Evolutionary conservation across 2,797 vertebrate genomes (phyloP), one percentile per base, ranked within the genome.

Genomic region (Craterocephalus amniculus): DNA sequence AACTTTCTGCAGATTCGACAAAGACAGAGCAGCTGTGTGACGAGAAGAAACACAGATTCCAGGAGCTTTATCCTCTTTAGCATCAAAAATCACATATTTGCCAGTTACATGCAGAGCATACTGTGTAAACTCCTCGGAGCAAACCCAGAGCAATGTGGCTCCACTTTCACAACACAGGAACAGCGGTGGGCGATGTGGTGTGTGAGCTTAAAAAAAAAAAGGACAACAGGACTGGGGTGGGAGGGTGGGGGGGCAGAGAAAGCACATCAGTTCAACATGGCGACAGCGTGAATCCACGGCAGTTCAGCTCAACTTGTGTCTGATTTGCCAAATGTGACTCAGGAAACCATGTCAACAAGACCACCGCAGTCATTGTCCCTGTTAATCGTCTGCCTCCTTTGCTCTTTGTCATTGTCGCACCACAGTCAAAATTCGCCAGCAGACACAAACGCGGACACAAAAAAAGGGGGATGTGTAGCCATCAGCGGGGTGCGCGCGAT

Each of bases 341-440:
- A 60, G 65, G 79, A 79, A 80, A 83, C 72, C 69, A 78, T 75
- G 80, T 79, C 78, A 73, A 83, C 61, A 3, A 56, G 64, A 60
- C 34, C 67, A 9, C 72, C 14, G 43, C 48, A 74, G 34, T 67
- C 49, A 63, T 59, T 38, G 38, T 67, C 74, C 13, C 38, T 3
- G 54, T 6, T 63, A 59, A 52, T 20, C 43, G 18, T 58, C 58
- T 16, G 72, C 56, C 55, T 65, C 26, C 56, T 72, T 64, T 72
- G 63, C 63, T 63, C 54, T 10, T 66, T 24, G 11, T 38, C 65
- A 27, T 57, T 67, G 60, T 68, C 69, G 32, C 58, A 60, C 43
- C 6, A 3, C 57, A 55, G 36, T 60, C 56, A 58, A 22, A 40
- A 65, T 45, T 26, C 57, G 55, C n/a, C 52, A 49, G 55, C 32